Percentiles rank a stretch among this genome's conserved stretches.
These are phyloP conservation scores for Saturnia pavonia DNA, from an alignment of 2,888 invertebrate genomes.

Conservation along the genomic window DNA sequence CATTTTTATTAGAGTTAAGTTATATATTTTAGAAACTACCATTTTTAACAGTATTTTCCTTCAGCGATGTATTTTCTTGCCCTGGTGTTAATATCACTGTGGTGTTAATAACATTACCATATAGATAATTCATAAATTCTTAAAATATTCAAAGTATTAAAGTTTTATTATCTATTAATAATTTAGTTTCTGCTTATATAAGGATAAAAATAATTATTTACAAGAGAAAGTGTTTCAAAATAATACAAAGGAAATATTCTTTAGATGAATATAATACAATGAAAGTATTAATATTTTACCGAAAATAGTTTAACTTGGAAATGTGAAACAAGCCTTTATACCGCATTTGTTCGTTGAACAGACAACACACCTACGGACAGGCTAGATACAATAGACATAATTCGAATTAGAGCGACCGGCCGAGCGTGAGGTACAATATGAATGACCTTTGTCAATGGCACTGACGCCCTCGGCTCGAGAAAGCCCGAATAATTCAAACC, in stretches of 20 bases:
- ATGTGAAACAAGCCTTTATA: conserved; percentile 1
- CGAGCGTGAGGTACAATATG: conserved; percentile 72
- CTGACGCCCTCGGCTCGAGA: conserved; percentile 55
- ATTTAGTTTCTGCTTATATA: no score
- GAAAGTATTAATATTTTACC: background rate
- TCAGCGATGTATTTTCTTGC: no score
- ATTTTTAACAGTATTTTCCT: no score
- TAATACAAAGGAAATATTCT: background rate
- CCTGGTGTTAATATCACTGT: no score
- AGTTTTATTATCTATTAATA: no score
- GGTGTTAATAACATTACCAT: no score
- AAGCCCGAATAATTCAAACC: conserved; percentile 60
- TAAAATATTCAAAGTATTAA: no score
- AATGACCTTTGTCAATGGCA: conserved; percentile 75
- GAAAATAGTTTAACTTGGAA: background rate
- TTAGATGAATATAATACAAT: background rate
- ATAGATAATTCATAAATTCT: no score
- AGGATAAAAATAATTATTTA: no score
- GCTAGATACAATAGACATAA: conserved; percentile 49
- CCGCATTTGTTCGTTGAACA: conserved; percentile 1
- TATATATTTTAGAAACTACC: no score
- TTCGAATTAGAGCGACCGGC: conserved; percentile 68
- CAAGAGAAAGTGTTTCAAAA: no score
- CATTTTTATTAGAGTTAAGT: no score
- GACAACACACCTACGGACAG: conserved; percentile 35